These are phyloP conservation scores for Apogon hyalosoma DNA, from an alignment of 2,797 vertebrate genomes.

Conservation along the genomic window DNA sequence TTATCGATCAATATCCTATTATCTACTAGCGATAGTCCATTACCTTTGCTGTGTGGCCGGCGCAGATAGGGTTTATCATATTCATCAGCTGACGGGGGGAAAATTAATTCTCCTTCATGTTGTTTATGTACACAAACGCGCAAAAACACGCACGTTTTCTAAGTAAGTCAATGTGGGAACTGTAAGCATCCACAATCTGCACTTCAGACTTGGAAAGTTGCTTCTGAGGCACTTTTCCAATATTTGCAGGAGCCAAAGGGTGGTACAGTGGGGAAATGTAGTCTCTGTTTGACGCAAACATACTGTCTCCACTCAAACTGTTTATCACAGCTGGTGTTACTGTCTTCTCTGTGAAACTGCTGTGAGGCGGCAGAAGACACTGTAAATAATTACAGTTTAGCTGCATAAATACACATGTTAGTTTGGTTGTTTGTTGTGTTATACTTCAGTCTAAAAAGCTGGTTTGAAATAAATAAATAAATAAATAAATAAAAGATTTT, in stretches of 20 bases:
- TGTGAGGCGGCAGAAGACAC: not conserved
- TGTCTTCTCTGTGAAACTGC: not conserved
- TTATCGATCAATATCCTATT: constrained; percentile 56
- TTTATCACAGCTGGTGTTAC: constrained; percentile 3
- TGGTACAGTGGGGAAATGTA: constrained; percentile 24
- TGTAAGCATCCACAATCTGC: constrained; percentile 9
- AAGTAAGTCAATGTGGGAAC: constrained; percentile 21
- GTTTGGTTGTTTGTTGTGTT: not conserved
- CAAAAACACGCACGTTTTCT: not conserved
- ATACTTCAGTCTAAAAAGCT: not conserved
- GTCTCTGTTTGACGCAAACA: constrained; percentile 11
- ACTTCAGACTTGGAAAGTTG: constrained; percentile 19
- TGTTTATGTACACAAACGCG: constrained; percentile 7
- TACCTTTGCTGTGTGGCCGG: constrained; percentile 12
- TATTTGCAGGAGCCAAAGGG: constrained; percentile 35
- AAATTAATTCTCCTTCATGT: constrained; percentile 1
- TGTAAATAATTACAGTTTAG: not conserved
- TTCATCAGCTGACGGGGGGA: not conserved
- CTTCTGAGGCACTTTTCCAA: constrained; percentile 29
- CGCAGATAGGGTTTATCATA: constrained; percentile 28
- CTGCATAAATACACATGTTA: constrained; percentile 1
- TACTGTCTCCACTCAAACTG: not conserved
- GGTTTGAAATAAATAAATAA: not conserved
- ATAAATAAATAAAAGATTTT: not conserved
- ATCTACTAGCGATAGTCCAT: constrained; percentile 31